Evolutionary conservation across 2,888 invertebrate species (phyloP).

Genomic region (Gymnoscelis rufifasciata): DNA sequence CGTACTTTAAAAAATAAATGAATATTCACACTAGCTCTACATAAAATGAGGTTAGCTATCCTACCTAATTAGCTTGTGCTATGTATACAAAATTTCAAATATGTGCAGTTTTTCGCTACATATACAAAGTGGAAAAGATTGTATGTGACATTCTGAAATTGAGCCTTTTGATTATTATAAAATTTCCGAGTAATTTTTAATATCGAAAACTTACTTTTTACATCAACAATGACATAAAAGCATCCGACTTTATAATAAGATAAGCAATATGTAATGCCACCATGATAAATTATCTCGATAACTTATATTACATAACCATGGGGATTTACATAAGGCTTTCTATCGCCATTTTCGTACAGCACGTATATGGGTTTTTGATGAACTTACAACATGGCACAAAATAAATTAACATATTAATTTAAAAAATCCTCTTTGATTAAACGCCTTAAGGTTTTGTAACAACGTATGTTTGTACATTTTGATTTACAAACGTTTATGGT

Average conservation of each 20-base stretch:
- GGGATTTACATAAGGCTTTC: constrained; percentile 21
- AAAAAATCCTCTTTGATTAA: background rate
- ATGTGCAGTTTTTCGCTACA: too few relatives aligned
- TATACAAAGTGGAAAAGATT: too few relatives aligned
- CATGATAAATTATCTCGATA: constrained; percentile 18
- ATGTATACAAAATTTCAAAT: too few relatives aligned
- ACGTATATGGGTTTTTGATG: constrained; percentile 1
- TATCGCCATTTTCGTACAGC: constrained; percentile 16
- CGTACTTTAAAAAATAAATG: too few relatives aligned
- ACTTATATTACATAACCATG: constrained; percentile 12
- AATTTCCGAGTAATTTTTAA: too few relatives aligned
- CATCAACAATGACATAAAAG: background rate
- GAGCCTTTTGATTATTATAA: too few relatives aligned
- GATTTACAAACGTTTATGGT: too few relatives aligned
- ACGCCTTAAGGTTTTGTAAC: constrained; percentile 2
- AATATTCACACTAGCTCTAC: too few relatives aligned
- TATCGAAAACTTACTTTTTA: too few relatives aligned
- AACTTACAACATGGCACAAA: background rate
- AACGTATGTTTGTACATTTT: background rate
- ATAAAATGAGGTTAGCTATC: too few relatives aligned
- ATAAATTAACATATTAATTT: background rate
- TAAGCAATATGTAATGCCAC: constrained; percentile 5
- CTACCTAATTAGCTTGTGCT: too few relatives aligned
- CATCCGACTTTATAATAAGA: background rate
- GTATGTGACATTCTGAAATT: too few relatives aligned